Conservation (phyloP, 2,888 invertebrate species). For the Sphaerophoria rueppellii region DNA sequence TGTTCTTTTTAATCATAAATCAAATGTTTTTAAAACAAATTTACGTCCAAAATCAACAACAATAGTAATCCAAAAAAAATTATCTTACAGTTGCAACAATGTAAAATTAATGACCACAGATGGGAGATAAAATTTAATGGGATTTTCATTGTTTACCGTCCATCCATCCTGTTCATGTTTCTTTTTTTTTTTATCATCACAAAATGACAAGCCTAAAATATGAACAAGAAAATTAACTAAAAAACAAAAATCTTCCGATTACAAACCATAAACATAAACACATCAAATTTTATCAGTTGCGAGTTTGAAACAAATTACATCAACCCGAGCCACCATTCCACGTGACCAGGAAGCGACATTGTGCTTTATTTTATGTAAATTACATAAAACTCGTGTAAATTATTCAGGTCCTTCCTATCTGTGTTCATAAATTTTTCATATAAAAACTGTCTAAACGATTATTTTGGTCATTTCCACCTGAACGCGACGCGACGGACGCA, state of each 20-base stretch:
- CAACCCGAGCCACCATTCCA: background rate
- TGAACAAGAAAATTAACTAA: background rate
- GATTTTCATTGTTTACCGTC: background rate
- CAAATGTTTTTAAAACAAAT: too few species aligned
- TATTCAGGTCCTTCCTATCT: background rate
- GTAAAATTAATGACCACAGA: conserved; percentile 1
- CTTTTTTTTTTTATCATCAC: background rate
- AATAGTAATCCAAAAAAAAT: background rate
- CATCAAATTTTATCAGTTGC: background rate
- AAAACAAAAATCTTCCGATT: background rate
- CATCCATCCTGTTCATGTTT: too few species aligned
- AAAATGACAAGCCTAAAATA: background rate
- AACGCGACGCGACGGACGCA: background rate
- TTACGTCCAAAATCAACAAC: background rate
- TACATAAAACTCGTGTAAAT: background rate
- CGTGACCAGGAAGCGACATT: too few species aligned
- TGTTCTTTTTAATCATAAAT: too few species aligned
- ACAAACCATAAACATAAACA: background rate
- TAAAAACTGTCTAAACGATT: conserved; percentile 1
- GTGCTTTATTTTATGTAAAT: conserved; percentile 14
- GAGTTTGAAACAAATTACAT: background rate
- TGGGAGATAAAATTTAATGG: conserved; percentile 40
- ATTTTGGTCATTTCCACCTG: conserved; percentile 10
- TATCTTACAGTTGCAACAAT: background rate
- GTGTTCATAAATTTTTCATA: background rate